These are phyloP conservation scores for Zygaena filipendulae DNA, from an alignment of 2,888 invertebrate genomes.

Conservation along the genomic window DNA sequence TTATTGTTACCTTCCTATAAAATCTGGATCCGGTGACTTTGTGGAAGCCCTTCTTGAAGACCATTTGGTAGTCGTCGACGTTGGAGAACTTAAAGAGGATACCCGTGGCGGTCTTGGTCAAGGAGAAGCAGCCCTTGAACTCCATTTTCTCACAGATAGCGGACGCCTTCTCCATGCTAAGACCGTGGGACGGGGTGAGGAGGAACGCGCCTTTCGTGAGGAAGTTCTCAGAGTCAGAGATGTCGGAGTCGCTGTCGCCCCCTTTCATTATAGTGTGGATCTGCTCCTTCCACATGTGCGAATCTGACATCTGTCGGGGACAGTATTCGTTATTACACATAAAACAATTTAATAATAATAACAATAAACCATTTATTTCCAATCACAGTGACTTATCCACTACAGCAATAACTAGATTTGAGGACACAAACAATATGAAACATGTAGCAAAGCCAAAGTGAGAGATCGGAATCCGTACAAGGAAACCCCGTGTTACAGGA, in stretches of 20 bases:
- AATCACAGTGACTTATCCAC: too few relatives aligned
- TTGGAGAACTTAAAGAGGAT: slow-evolving; percentile 90
- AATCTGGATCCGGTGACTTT: slow-evolving; percentile 87
- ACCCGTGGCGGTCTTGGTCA: slow-evolving; percentile 89
- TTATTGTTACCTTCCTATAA: slow-evolving; percentile 79
- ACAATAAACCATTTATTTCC: too few relatives aligned
- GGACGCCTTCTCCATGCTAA: slow-evolving; percentile 87
- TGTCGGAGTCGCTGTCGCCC: slow-evolving; percentile 84
- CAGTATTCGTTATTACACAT: neutral
- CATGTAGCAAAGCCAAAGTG: too few relatives aligned
- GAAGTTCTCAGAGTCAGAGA: slow-evolving; percentile 80
- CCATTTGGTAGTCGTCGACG: slow-evolving; percentile 87
- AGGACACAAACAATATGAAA: too few relatives aligned
- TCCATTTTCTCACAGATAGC: slow-evolving; percentile 90
- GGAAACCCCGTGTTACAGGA: too few relatives aligned
- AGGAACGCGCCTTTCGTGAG: slow-evolving; percentile 86
- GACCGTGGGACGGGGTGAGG: slow-evolving; percentile 85
- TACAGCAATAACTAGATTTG: too few relatives aligned
- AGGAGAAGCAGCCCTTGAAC: slow-evolving; percentile 86
- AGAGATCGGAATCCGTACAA: too few relatives aligned
- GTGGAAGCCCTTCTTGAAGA: slow-evolving; percentile 88
- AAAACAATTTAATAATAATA: neutral
- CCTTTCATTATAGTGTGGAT: slow-evolving; percentile 71
- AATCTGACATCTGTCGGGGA: slow-evolving; percentile 52
- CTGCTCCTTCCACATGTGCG: slow-evolving; percentile 65